These are phyloP conservation scores for Heteromurus nitidus DNA, from an alignment of 2,888 invertebrate species.

Conservation along the genomic window DNA sequence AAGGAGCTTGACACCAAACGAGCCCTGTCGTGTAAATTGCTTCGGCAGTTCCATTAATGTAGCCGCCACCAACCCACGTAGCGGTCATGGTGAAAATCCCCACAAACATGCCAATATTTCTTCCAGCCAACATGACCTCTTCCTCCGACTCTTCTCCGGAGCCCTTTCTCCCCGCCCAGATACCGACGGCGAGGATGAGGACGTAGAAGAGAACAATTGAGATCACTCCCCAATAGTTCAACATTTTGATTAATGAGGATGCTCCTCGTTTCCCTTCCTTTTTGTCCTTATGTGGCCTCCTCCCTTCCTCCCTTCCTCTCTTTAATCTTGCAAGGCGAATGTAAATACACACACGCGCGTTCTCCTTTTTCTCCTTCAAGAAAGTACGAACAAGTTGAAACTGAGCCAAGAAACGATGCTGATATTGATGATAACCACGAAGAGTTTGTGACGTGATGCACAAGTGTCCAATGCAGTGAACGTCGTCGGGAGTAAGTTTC, in stretches of 20 bases:
- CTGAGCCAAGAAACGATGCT: slow-evolving; percentile 2
- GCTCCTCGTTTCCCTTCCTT: not conserved
- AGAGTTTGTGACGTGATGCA: not conserved
- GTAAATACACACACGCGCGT: not conserved
- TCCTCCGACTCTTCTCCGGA: slow-evolving; percentile 78
- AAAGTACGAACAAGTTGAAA: slow-evolving; percentile 11
- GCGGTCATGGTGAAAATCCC: slow-evolving; percentile 83
- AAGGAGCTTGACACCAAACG: slow-evolving; percentile 83
- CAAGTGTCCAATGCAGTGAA: not conserved
- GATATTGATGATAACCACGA: not conserved
- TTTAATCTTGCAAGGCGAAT: not conserved
- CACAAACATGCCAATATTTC: slow-evolving; percentile 82
- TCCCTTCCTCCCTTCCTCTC: no score
- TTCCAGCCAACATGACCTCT: slow-evolving; percentile 83
- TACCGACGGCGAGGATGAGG: slow-evolving; percentile 81
- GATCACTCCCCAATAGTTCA: slow-evolving; percentile 80
- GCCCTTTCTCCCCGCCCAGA: slow-evolving; percentile 81
- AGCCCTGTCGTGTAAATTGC: slow-evolving; percentile 80
- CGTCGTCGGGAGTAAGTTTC: not conserved
- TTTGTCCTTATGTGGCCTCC: not conserved
- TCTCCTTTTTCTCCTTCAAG: no score
- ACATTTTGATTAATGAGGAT: slow-evolving; percentile 72
- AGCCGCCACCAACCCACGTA: slow-evolving; percentile 77
- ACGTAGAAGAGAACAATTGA: slow-evolving; percentile 83
- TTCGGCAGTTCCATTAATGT: slow-evolving; percentile 85